phyloP scores from a whole-genome alignment of 2,888 invertebrate genomes.

The Chloroclysta siterata region DNA sequence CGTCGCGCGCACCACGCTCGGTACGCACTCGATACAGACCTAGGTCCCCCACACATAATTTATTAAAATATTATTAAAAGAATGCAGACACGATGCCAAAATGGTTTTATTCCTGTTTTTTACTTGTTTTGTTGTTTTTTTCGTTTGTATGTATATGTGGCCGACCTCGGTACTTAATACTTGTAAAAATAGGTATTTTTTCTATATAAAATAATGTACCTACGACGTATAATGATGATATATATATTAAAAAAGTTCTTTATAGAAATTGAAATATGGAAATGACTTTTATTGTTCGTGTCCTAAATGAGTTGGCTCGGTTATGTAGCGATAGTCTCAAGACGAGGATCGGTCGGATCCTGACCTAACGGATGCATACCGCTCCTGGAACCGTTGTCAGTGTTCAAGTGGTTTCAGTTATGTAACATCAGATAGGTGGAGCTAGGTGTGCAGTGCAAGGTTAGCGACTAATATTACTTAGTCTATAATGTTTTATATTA shows the following conservation, averaged over 20 bases:
- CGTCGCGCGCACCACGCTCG: constrained; percentile 31
- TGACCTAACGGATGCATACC: neutral
- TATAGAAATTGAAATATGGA: constrained; percentile 80
- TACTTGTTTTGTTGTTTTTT: constrained; percentile 83
- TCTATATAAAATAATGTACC: constrained; percentile 84
- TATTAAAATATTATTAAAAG: constrained; percentile 76
- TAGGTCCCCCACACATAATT: constrained; percentile 71
- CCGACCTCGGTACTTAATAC: constrained; percentile 84
- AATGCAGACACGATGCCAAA: constrained; percentile 83
- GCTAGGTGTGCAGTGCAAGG: constrained; percentile 51
- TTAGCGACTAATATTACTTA: constrained; percentile 71
- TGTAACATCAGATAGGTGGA: constrained; percentile 28
- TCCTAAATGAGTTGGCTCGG: constrained; percentile 49
- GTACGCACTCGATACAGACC: constrained; percentile 48
- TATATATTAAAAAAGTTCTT: constrained; percentile 82
- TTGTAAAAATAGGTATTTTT: constrained; percentile 84
- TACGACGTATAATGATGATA: constrained; percentile 79
- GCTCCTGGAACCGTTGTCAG: constrained; percentile 19
- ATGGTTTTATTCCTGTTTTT: constrained; percentile 84
- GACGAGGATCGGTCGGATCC: neutral
- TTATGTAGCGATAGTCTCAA: constrained; percentile 8
- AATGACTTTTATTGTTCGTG: constrained; percentile 75
- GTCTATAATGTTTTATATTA: constrained; percentile 80
- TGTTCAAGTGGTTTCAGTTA: constrained; percentile 34
- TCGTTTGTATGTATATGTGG: constrained; percentile 83